A percentile compares a stretch with the other conserved stretches of the same genome.
Evolutionary conservation across 2,113 vertebrate species (phyloP).

Genomic region (Myanophis thanlyinensis): DNA sequence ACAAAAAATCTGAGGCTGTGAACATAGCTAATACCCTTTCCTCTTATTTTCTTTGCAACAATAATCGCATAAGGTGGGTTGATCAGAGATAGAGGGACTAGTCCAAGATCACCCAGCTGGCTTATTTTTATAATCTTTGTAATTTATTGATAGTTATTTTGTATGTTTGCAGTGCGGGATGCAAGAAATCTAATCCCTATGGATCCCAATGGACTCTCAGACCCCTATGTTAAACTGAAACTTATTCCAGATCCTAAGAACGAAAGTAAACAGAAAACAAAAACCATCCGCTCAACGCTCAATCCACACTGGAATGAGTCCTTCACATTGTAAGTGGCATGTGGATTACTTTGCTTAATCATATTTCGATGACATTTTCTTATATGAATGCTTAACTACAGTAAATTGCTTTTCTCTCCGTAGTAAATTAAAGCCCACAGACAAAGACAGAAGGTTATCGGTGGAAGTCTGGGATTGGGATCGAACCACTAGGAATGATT

Average conservation of each 20-base stretch:
- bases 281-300: constrained; percentile 92
- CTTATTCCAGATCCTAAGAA: constrained; percentile 97
- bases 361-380: neutral
- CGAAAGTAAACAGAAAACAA: constrained; percentile 96
- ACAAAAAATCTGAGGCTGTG: neutral
- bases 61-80: neutral
- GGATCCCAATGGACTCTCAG: constrained; percentile 96
- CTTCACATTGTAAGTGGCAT: constrained; percentile 87
- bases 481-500: constrained; percentile 93
- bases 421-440: constrained; percentile 89
- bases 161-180: constrained; percentile 80
- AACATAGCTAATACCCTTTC: neutral
- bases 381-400: neutral
- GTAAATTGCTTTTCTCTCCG: constrained; percentile 8
- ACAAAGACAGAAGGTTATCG: constrained; percentile 92
- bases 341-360: neutral
- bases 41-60: neutral
- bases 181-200: constrained; percentile 96
- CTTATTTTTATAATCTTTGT: neutral
- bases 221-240: constrained; percentile 97
- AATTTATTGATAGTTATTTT: neutral
- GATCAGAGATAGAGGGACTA: neutral
- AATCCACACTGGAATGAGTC: constrained; percentile 96
- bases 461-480: constrained; percentile 98
- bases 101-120: neutral